Percentiles rank a stretch among this genome's conserved stretches.
phyloP scores from a whole-genome alignment of 1,140 invertebrate genomes.

The Drosophila malerkotliana region DNA sequence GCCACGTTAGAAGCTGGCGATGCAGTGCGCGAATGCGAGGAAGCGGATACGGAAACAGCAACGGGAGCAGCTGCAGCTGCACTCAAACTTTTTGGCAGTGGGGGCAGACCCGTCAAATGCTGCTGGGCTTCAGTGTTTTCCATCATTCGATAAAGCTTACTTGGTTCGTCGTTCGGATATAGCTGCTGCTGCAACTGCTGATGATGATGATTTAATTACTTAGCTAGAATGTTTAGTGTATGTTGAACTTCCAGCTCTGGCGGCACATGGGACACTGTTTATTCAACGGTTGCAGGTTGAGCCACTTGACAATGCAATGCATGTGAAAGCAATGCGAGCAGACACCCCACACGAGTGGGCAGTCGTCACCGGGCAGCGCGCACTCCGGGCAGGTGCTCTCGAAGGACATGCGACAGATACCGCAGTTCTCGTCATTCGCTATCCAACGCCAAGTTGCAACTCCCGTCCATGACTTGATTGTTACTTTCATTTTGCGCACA shows the following conservation, averaged over 20 bases:
- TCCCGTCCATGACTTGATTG: conserved; percentile 90
- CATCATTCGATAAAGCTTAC: conserved; percentile 58
- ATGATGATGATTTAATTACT: conserved; percentile 8
- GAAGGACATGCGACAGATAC: conserved; percentile 99
- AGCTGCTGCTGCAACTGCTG: conserved; percentile 8
- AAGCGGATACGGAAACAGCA: conserved; percentile 26
- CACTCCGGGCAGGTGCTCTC: conserved; percentile 98
- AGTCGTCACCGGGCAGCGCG: conserved; percentile 99
- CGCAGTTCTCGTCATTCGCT: conserved; percentile 99
- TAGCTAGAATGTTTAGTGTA: conserved; percentile 84
- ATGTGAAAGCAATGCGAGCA: conserved; percentile 99
- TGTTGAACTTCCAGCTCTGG: conserved; percentile 99
- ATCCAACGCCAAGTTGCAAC: conserved; percentile 99
- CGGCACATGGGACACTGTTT: conserved; percentile 99
- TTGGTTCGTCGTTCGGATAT: conserved; percentile 15
- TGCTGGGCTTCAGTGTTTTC: conserved; percentile 57
- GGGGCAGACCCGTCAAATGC: conserved; percentile 88
- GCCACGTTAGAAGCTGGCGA: conserved; percentile 44
- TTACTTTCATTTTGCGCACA: conserved; percentile 83
- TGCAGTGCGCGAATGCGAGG: conserved; percentile 27
- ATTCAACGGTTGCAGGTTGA: conserved; percentile 97
- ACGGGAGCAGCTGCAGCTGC: conserved; percentile 86
- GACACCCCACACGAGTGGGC: conserved; percentile 98
- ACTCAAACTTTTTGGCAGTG: conserved; percentile 92
- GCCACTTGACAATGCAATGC: conserved; percentile 99